Evolutionary conservation across 2,113 vertebrate species (phyloP).

Genomic region (Channa argus): DNA sequence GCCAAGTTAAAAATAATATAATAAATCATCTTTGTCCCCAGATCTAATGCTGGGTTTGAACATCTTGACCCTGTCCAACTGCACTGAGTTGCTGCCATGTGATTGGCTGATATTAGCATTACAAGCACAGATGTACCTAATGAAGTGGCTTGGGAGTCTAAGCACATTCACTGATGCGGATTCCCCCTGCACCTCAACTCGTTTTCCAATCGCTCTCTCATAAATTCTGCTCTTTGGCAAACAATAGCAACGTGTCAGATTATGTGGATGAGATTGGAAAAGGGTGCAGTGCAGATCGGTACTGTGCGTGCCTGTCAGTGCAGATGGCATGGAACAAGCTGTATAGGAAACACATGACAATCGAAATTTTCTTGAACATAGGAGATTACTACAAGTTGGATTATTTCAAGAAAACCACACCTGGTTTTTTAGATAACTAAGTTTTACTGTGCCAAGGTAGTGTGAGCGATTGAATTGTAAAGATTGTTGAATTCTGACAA

Average conservation of each 20-base stretch:
- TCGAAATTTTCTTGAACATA: conserved; percentile 49
- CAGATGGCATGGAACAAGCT: conserved; percentile 43
- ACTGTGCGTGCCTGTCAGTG: conserved; percentile 20
- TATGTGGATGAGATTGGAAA: conserved; percentile 32
- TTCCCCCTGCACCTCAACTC: background rate
- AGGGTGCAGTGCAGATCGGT: background rate
- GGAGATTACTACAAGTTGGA: conserved; percentile 46
- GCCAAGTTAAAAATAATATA: too few species aligned
- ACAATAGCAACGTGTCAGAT: conserved; percentile 7
- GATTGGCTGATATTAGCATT: too few species aligned
- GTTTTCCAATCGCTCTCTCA: background rate
- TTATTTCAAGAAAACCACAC: conserved; percentile 52
- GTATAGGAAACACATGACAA: conserved; percentile 29
- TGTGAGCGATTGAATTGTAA: too few species aligned
- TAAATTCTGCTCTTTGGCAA: conserved; percentile 14
- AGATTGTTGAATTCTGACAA: too few species aligned
- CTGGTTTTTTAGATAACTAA: conserved; percentile 21
- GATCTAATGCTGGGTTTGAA: too few species aligned
- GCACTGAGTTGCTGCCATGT: too few species aligned
- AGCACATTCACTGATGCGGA: background rate
- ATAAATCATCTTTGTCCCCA: too few species aligned
- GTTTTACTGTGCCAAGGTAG: background rate
- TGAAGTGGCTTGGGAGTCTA: too few species aligned
- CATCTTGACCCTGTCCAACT: too few species aligned
- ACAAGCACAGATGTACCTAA: too few species aligned